These are phyloP conservation scores for Petrocephalus schoutedeni DNA, from an alignment of 2,797 vertebrate species.

Conservation along the genomic window DNA sequence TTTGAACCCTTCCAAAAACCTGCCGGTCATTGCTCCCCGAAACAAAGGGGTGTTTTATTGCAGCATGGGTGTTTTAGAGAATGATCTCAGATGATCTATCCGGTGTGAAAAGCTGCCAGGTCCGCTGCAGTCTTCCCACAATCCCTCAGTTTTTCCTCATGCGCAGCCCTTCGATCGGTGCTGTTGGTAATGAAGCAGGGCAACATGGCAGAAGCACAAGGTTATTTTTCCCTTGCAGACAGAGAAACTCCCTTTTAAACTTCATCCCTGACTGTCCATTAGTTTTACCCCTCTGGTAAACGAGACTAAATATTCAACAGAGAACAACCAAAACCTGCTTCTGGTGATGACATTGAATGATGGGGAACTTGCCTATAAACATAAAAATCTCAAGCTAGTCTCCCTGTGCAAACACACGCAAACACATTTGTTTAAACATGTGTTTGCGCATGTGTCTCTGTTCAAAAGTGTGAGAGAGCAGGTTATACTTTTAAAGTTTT, in stretches of 20 bases:
- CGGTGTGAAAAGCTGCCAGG: not conserved
- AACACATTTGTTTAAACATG: not conserved
- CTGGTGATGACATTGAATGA: not conserved
- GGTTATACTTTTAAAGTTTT: conserved; percentile 1
- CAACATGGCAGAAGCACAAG: not conserved
- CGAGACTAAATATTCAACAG: not conserved
- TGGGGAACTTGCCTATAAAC: too few relatives aligned
- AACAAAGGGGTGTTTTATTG: conserved; percentile 26
- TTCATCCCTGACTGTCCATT: not conserved
- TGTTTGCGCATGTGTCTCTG: not conserved
- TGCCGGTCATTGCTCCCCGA: not conserved
- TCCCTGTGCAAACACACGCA: not conserved
- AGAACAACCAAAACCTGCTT: not conserved
- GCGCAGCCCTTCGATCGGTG: not conserved
- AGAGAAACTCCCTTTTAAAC: not conserved
- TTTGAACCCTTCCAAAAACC: conserved; percentile 16
- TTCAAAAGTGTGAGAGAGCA: not conserved
- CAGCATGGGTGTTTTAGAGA: conserved; percentile 13
- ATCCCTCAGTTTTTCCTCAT: not conserved
- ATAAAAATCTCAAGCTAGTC: not conserved
- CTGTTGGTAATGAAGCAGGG: not conserved
- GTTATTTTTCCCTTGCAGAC: not conserved
- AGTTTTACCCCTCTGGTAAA: not conserved
- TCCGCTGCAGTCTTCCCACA: not conserved
- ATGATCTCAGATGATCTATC: conserved; percentile 19